These are phyloP conservation scores for Hirudo medicinalis DNA, from an alignment of 1,140 invertebrate genomes.

Conservation along the genomic window DNA sequence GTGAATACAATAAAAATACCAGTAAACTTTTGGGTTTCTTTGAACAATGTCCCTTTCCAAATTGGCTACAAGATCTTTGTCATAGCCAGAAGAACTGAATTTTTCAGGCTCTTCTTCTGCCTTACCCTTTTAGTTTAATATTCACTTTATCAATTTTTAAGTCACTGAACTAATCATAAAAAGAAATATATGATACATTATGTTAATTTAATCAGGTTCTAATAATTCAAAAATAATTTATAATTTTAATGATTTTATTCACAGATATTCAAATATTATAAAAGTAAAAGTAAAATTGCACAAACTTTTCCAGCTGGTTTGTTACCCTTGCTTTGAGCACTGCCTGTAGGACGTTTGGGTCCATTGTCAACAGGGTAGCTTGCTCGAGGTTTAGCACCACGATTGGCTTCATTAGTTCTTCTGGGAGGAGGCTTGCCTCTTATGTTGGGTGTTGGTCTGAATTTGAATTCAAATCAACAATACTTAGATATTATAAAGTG, in stretches of 20 bases:
- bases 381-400: neutral
- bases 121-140: conserved; percentile 6
- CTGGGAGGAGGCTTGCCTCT: conserved; percentile 29
- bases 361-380: neutral
- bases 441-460: conserved; percentile 32
- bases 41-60: conserved; percentile 93
- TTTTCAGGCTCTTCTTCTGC: conserved; percentile 50
- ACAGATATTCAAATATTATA: too few relatives aligned
- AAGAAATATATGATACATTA: neutral
- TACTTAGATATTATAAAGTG: too few relatives aligned
- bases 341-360: neutral
- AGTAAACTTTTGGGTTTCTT: conserved; percentile 88
- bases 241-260: neutral
- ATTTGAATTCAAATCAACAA: neutral
- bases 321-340: conserved; percentile 5
- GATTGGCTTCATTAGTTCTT: conserved; percentile 26
- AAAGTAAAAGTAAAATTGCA: neutral
- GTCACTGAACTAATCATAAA: too few relatives aligned
- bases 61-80: conserved; percentile 85
- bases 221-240: too few relatives aligned
- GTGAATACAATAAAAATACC: conserved; percentile 44
- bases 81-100: conserved; percentile 77
- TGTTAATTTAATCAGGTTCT: too few relatives aligned
- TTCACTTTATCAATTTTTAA: conserved; percentile 12
- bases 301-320: conserved; percentile 13